Conservation (phyloP, 2,888 invertebrate genomes). For the Lepas anatifera region DNA sequence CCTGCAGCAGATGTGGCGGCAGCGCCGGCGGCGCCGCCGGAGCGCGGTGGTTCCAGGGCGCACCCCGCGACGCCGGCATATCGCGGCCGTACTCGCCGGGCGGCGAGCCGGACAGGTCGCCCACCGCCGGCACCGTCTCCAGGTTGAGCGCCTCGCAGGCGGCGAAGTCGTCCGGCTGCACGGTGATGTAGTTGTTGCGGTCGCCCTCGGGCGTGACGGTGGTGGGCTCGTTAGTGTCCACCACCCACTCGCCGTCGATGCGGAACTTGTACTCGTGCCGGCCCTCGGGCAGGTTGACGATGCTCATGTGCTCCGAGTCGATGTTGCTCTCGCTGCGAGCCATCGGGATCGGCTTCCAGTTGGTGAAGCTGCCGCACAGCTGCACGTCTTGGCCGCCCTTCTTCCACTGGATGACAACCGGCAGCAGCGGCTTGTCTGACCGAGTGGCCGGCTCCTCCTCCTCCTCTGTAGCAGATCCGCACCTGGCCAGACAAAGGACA, state of each 20-base stretch:
- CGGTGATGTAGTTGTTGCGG: conserved; percentile 21
- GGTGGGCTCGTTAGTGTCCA: conserved; percentile 18
- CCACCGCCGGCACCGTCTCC: background rate
- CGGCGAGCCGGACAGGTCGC: background rate
- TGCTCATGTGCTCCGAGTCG: conserved; percentile 33
- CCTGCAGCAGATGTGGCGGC: conserved; percentile 94
- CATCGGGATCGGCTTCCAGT: conserved; percentile 24
- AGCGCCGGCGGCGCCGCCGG: conserved; percentile 82
- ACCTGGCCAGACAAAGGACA: no score
- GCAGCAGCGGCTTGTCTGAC: conserved; percentile 17
- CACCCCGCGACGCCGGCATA: background rate
- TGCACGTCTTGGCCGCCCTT: conserved; percentile 22
- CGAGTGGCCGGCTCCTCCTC: background rate
- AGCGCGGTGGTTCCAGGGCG: background rate
- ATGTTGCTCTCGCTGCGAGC: background rate
- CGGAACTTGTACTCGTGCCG: conserved; percentile 25
- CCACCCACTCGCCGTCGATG: conserved; percentile 25
- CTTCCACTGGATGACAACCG: conserved; percentile 24
- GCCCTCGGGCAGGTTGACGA: conserved; percentile 66
- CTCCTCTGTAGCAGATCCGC: background rate
- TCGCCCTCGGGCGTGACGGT: conserved; percentile 14
- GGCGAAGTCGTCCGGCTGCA: conserved; percentile 21
- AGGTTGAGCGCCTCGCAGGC: conserved; percentile 8
- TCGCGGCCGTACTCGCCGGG: background rate
- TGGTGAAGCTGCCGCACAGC: conserved; percentile 23